Evolutionary conservation across 2,888 invertebrate species (phyloP).

Genomic region (Nowickia ferox): DNA sequence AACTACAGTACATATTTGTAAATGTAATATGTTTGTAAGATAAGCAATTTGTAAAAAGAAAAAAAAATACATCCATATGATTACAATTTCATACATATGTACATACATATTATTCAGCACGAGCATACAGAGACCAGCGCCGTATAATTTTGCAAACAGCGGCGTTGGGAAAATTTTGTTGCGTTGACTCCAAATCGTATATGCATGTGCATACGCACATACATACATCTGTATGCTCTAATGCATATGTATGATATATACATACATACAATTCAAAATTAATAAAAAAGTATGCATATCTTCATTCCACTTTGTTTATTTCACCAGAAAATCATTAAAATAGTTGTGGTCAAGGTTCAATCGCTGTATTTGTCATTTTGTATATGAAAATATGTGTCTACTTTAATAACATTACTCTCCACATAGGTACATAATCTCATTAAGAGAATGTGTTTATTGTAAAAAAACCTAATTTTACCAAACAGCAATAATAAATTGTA

Average conservation of each 20-base stretch:
- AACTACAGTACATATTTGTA: too few relatives aligned
- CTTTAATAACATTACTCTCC: background rate
- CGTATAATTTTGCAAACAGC: too few relatives aligned
- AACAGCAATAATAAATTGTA: slow-evolving; percentile 24
- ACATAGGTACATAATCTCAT: background rate
- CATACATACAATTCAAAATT: background rate
- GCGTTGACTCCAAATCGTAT: too few relatives aligned
- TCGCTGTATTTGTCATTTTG: slow-evolving; percentile 30
- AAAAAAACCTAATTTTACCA: slow-evolving; percentile 1
- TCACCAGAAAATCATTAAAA: background rate
- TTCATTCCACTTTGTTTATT: background rate
- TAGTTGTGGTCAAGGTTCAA: slow-evolving; percentile 17
- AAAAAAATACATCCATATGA: too few relatives aligned
- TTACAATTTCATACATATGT: too few relatives aligned
- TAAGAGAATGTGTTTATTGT: background rate
- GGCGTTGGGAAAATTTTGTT: too few relatives aligned
- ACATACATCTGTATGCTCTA: background rate
- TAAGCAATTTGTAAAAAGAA: too few relatives aligned
- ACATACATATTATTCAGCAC: too few relatives aligned
- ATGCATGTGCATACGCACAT: background rate
- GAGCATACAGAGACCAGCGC: too few relatives aligned
- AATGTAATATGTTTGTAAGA: too few relatives aligned
- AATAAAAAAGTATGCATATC: background rate
- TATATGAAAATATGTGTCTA: slow-evolving; percentile 20
- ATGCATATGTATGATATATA: too few relatives aligned